Conservation (phyloP, 2,113 vertebrate species). For the Pseudorectes ferrugineus region DNA sequence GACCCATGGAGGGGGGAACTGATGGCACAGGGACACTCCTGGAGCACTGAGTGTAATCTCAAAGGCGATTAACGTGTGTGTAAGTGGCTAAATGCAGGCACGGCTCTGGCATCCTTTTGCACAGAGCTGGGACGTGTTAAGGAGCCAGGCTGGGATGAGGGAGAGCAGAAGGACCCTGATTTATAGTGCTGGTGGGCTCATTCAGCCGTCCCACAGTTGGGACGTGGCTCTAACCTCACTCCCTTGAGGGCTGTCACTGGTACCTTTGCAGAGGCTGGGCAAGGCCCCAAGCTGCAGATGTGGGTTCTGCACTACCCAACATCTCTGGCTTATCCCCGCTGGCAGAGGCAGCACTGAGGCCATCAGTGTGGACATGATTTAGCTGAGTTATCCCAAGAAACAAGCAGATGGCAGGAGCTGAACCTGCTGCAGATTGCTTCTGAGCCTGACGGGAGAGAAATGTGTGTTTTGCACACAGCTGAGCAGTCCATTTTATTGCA, state of each 20-base stretch:
- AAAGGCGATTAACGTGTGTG: accelerated
- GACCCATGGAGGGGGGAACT: not conserved
- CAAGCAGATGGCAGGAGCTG: not conserved
- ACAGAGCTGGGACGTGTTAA: not conserved
- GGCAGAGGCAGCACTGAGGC: not conserved
- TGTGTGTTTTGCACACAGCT: not conserved
- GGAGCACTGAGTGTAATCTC: not conserved
- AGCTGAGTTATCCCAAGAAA: not conserved
- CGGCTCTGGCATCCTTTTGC: not conserved
- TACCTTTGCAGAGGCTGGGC: not conserved
- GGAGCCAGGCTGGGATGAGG: not conserved
- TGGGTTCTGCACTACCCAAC: not conserved
- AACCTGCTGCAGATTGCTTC: not conserved
- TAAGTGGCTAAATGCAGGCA: not conserved
- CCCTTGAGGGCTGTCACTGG: not conserved
- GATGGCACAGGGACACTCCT: not conserved
- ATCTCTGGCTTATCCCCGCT: not conserved
- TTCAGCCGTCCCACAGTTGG: not conserved
- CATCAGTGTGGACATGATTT: accelerated
- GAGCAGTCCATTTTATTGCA: not conserved
- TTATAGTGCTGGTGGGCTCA: not conserved
- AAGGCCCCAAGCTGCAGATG: not conserved
- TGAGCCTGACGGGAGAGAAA: not conserved
- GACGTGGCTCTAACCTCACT: accelerated
- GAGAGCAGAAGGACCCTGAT: not conserved